Percentiles rank a stretch among this genome's conserved stretches.
These are phyloP conservation scores for Empis stercorea DNA, from an alignment of 2,888 invertebrate genomes.

Conservation along the genomic window DNA sequence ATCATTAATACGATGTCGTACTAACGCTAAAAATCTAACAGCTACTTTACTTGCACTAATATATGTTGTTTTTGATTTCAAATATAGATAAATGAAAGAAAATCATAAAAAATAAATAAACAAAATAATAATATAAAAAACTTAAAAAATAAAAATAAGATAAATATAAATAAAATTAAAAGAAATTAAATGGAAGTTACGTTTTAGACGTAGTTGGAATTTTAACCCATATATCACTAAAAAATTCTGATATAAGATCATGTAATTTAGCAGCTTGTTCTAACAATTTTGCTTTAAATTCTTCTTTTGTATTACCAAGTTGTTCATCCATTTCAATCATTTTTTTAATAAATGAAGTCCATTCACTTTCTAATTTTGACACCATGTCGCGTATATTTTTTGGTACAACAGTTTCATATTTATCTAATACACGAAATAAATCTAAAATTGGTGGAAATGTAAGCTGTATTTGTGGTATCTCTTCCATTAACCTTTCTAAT, in stretches of 20 bases:
- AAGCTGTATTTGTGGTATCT: constrained; percentile 48
- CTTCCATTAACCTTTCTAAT: constrained; percentile 53
- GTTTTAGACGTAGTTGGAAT: constrained; percentile 53
- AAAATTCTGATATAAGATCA: constrained; percentile 50
- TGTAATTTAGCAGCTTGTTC: constrained; percentile 60
- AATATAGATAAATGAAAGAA: not conserved
- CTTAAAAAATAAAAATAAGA: not conserved
- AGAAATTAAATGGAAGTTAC: constrained; percentile 14
- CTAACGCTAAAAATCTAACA: constrained; percentile 22
- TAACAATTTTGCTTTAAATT: constrained; percentile 55
- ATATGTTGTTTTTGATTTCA: not conserved
- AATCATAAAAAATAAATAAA: not conserved
- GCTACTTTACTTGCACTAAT: constrained; percentile 20
- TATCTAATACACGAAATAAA: constrained; percentile 56
- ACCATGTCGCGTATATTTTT: constrained; percentile 20
- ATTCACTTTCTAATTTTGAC: constrained; percentile 32
- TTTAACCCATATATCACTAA: constrained; percentile 55
- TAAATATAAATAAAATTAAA: constrained; percentile 3
- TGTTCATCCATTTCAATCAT: constrained; percentile 60
- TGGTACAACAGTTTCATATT: constrained; percentile 59
- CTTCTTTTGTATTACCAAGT: constrained; percentile 59
- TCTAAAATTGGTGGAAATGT: constrained; percentile 65
- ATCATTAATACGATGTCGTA: constrained; percentile 18
- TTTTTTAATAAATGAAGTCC: constrained; percentile 56
- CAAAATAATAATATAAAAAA: constrained; percentile 2